A percentile compares a stretch with the other conserved stretches of the same genome.
Evolutionary conservation across 2,797 vertebrate species (phyloP).

Genomic region (Malacoctenus gilli): DNA sequence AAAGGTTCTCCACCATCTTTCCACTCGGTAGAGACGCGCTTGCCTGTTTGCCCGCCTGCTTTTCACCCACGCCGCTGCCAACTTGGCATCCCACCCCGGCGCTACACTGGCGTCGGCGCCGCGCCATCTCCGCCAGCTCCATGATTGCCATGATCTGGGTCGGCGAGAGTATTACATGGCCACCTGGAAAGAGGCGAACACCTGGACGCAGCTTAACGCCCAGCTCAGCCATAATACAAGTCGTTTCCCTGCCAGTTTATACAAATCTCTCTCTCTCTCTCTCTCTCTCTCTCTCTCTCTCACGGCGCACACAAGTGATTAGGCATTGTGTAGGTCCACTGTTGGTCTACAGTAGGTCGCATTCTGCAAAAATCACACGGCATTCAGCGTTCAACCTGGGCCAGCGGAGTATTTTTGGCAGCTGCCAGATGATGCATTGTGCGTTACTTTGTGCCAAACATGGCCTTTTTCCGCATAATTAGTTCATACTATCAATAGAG

Average conservation of each 20-base stretch:
- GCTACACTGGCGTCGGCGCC: conserved; percentile 59
- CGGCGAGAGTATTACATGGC: conserved; percentile 78
- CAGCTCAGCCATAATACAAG: conserved; percentile 63
- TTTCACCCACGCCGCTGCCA: conserved; percentile 64
- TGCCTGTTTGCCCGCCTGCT: conserved; percentile 51
- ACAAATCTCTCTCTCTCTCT: conserved; percentile 25
- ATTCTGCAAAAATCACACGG: conserved; percentile 45
- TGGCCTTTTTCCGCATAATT: conserved; percentile 18
- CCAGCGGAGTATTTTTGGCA: conserved; percentile 14
- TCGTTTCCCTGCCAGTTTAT: conserved; percentile 53
- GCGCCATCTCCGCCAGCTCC: conserved; percentile 71
- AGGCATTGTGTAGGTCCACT: conserved; percentile 43
- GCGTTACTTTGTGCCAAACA: conserved; percentile 4
- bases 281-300: conserved; percentile 9
- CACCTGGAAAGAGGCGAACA: conserved; percentile 78
- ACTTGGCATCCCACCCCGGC: conserved; percentile 66
- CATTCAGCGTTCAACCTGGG: conserved; percentile 30
- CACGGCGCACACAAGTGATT: conserved; percentile 48
- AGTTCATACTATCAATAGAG: conserved; percentile 20
- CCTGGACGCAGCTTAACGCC: conserved; percentile 73
- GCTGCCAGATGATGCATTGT: conserved; percentile 30
- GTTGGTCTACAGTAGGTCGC: conserved; percentile 35
- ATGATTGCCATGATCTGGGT: conserved; percentile 78
- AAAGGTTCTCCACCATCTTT: conserved; percentile 50
- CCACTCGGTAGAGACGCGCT: conserved; percentile 41